Conservation (phyloP, 1,140 invertebrate genomes). For the Teleopsis dalmanni region DNA sequence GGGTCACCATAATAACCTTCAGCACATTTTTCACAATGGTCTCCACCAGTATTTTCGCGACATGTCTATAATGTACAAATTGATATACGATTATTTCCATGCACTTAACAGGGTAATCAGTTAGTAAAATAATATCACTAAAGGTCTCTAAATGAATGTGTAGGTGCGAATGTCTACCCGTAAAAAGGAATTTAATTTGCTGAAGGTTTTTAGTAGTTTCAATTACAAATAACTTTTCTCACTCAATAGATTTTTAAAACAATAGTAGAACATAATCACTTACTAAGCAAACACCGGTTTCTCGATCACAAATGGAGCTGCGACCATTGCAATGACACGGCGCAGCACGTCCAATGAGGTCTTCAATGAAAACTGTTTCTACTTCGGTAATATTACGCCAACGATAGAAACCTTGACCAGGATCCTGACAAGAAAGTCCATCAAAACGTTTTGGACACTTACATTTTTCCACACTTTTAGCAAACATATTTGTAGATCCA, state of each 20-base stretch:
- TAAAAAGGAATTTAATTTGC: no score
- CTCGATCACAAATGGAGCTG: slow-evolving; percentile 69
- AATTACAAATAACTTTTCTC: no score
- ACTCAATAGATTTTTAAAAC: no score
- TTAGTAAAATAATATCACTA: no score
- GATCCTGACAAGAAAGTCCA: slow-evolving; percentile 78
- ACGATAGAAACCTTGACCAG: slow-evolving; percentile 77
- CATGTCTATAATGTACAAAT: no score
- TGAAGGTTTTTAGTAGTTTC: no score
- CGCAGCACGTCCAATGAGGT: slow-evolving; percentile 68
- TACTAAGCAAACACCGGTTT: slow-evolving; percentile 81
- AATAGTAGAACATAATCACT: no score
- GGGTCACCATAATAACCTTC: slow-evolving; percentile 80
- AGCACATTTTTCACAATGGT: slow-evolving; percentile 67
- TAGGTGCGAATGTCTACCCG: no score
- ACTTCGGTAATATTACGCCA: slow-evolving; percentile 51
- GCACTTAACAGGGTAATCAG: no score
- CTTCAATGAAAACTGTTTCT: slow-evolving; percentile 37
- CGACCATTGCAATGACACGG: slow-evolving; percentile 78
- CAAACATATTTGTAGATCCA: slow-evolving; percentile 57
- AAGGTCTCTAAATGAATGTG: no score
- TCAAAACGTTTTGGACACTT: slow-evolving; percentile 72
- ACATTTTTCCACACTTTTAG: slow-evolving; percentile 78
- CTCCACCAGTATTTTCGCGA: slow-evolving; percentile 67
- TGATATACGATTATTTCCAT: no score